Conservation (phyloP, 2,888 invertebrate genomes). For the Trichogramma dendrolimi region DNA sequence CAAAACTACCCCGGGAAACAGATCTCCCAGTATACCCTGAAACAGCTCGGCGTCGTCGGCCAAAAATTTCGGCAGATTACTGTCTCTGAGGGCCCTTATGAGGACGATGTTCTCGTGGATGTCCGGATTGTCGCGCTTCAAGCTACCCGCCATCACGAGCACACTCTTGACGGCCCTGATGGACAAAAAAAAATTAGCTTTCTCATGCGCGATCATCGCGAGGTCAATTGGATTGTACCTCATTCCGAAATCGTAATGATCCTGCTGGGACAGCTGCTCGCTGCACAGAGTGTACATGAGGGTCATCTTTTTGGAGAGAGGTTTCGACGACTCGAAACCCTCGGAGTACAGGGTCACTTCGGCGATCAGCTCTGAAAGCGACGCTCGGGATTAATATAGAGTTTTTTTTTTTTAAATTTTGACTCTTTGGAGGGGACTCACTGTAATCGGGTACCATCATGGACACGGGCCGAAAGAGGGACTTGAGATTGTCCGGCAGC, state of each 20-base stretch:
- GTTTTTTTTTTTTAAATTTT: constrained; percentile 16
- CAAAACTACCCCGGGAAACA: constrained; percentile 78
- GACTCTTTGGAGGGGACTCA: constrained; percentile 42
- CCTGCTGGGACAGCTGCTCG: constrained; percentile 86
- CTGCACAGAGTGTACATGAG: constrained; percentile 89
- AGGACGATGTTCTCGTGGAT: constrained; percentile 79
- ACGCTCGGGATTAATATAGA: not conserved
- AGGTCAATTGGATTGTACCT: constrained; percentile 41
- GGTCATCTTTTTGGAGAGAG: constrained; percentile 86
- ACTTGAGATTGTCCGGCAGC: constrained; percentile 82
- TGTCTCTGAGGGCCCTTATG: constrained; percentile 80
- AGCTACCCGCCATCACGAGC: constrained; percentile 84
- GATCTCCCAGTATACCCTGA: constrained; percentile 81
- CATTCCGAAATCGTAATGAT: constrained; percentile 92
- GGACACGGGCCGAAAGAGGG: constrained; percentile 78
- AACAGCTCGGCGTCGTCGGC: constrained; percentile 80
- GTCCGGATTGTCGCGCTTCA: constrained; percentile 81
- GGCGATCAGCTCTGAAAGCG: constrained; percentile 68
- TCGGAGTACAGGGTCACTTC: constrained; percentile 91
- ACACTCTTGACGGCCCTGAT: constrained; percentile 84
- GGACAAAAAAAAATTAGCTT: not conserved
- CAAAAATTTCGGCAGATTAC: constrained; percentile 86
- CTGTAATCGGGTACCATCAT: constrained; percentile 94
- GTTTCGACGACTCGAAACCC: constrained; percentile 84
- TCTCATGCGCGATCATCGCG: not conserved